Base-by-base conservation (phyloP, 1,140 invertebrate species). In the Drosophila virilis region DNA sequence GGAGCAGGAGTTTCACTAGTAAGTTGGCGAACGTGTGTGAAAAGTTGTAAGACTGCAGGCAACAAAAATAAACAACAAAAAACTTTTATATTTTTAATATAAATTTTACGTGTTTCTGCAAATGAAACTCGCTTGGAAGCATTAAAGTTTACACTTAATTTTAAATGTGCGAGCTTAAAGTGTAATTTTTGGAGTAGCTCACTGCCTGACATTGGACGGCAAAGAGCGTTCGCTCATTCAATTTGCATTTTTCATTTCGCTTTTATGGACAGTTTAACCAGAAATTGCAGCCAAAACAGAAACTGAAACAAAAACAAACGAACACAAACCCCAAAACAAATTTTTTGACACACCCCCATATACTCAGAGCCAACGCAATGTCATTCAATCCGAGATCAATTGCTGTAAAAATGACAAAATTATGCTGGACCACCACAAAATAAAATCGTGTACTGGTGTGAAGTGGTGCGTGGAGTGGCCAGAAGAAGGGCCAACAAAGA, bases 341-440 rank as follows among this genome's bases (percentile, higher is more conserved):
- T 76, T 59, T 66, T 9, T 40, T 38, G 8, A 37, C 42, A 50
- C 33, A 37, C 5, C 40, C 38, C 28, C 12, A 57, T 8, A 32
- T 35, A 43, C 42, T 35, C 13, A 48, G 33, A 51, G 45, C 59
- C 70, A 58, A 54, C 42, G 62, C 57, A 57, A 38, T 77, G 78
- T 77, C 82, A 88, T 83, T 83, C 84, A 88, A 88, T 88, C 77
- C 77, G 68, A 83, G 83, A 88, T 88, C 83, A 88, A 88, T 88
- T 88, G 83, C 83, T 88, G 83, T 88, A 88, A 88, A 86, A 88
- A 88, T 89, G 79, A 70, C 79, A 88, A 88, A 88, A 88, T 88
- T 88, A 83, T 88, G 70, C 83, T 69, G 46, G 57, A 13, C 62
- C 46, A 67, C 62, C 46, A 67, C 32, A 37, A 45, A 43, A 42